Conservation (phyloP, 2,113 vertebrate species). For the Cairina moschata region DNA sequence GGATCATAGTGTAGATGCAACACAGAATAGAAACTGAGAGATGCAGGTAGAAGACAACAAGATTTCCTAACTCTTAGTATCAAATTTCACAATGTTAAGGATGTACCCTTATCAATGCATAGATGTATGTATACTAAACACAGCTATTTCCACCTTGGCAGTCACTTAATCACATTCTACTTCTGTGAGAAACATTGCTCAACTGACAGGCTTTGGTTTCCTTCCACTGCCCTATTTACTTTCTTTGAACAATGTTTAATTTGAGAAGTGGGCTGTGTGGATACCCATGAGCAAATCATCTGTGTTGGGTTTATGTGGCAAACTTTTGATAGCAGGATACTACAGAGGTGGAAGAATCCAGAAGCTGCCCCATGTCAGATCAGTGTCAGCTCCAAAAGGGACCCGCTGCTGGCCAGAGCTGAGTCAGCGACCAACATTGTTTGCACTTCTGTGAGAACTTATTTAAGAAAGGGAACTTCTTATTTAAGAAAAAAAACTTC, state of each 20-base stretch:
- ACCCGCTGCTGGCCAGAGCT: no score
- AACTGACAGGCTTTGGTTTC: neutral
- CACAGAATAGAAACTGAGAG: neutral
- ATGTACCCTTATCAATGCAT: neutral
- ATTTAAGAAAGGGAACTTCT: no score
- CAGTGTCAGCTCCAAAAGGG: no score
- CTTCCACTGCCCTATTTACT: neutral
- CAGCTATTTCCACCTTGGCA: neutral
- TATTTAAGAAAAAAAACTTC: no score
- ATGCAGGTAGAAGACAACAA: neutral
- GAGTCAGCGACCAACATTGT: no score
- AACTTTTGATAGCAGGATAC: no score
- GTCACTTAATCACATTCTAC: neutral
- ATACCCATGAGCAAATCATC: conserved; percentile 1
- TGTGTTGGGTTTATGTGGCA: no score
- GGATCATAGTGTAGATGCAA: neutral
- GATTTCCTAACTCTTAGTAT: fast-evolving
- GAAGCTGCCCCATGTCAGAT: no score
- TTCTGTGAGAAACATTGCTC: neutral
- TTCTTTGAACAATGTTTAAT: conserved; percentile 15
- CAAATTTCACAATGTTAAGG: neutral
- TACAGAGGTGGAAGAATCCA: no score
- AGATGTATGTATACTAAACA: no score
- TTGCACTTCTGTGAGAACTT: no score
- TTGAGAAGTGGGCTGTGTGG: neutral